phyloP scores from a whole-genome alignment of 2,797 vertebrate genomes.

The Petrocephalus schoutedeni region DNA sequence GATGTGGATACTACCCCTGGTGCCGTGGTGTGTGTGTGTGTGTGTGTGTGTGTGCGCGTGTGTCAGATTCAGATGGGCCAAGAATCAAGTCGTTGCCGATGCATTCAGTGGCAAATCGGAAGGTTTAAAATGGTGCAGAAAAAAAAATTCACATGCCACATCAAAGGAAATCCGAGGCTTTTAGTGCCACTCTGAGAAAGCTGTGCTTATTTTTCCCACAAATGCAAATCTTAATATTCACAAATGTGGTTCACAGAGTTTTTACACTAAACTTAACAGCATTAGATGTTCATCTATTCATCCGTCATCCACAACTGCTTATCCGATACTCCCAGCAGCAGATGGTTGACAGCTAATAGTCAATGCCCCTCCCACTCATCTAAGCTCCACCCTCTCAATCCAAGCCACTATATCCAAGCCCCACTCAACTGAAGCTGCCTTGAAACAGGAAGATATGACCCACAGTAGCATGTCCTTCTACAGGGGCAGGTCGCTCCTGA shows the following conservation, averaged over 20 bases:
- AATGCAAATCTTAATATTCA: background rate
- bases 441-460: background rate
- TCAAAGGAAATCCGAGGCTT: background rate
- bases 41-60: background rate
- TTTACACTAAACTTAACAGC: background rate
- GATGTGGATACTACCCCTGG: background rate
- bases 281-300: background rate
- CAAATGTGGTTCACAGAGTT: background rate
- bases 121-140: background rate
- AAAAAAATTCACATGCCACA: background rate
- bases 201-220: background rate
- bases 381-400: background rate
- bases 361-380: background rate
- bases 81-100: background rate
- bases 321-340: background rate
- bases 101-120: background rate
- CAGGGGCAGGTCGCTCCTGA: background rate
- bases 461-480: background rate
- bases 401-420: background rate
- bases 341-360: background rate
- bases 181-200: background rate
- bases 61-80: background rate
- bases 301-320: background rate
- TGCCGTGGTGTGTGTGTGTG: background rate
- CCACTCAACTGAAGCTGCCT: background rate